A percentile compares a stretch with the other conserved stretches of the same genome.
phyloP scores from a whole-genome alignment of 2,113 vertebrate genomes.

The Entomyzon cyanotis region DNA sequence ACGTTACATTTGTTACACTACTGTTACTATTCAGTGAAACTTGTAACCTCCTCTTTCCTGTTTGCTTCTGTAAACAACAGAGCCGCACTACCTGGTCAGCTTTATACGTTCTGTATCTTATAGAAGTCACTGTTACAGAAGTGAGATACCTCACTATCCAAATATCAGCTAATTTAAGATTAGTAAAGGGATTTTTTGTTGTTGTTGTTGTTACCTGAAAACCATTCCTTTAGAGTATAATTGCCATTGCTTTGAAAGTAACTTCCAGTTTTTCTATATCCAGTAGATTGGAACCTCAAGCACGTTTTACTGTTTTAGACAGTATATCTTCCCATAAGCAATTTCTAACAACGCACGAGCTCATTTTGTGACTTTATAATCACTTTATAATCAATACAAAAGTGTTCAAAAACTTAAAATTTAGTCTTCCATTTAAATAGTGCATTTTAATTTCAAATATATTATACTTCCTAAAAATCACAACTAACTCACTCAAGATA shows the following conservation, averaged over 20 bases:
- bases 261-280: neutral
- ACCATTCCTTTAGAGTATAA: neutral
- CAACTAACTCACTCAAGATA: neutral
- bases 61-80: neutral
- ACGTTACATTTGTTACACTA: constrained; percentile 2
- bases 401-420: neutral
- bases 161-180: neutral
- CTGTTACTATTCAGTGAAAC: neutral
- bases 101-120: neutral
- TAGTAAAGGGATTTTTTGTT: neutral
- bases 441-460: neutral
- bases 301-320: neutral
- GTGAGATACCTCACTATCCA: neutral
- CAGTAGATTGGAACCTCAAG: neutral
- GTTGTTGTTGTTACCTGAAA: neutral
- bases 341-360: neutral
- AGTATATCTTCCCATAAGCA: neutral
- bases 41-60: neutral
- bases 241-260: neutral
- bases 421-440: neutral
- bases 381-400: neutral
- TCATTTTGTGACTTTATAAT: neutral
- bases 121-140: neutral
- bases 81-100: neutral
- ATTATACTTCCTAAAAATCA: neutral